Conservation (phyloP, 2,797 vertebrate species). For the Alca torda region DNA sequence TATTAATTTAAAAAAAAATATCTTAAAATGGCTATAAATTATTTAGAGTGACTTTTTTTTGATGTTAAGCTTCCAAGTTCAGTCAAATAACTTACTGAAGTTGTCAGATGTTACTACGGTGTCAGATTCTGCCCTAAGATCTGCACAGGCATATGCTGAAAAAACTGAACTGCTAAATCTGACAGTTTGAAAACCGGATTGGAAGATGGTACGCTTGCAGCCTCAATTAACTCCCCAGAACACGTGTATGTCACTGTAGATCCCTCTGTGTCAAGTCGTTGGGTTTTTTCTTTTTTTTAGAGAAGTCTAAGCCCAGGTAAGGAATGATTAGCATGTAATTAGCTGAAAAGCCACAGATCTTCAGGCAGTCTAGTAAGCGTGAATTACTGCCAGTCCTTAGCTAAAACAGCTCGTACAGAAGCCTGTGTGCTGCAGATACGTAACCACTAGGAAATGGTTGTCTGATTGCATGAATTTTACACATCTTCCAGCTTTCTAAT, state of each 20-base stretch:
- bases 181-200: not conserved
- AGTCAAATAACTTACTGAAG: slow-evolving; percentile 3
- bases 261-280: not conserved
- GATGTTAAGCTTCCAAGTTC: not conserved
- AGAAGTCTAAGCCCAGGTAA: slow-evolving; percentile 24
- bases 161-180: not conserved
- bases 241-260: not conserved
- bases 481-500: not conserved
- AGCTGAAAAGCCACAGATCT: not conserved
- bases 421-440: not conserved
- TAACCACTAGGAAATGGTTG: not conserved
- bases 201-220: not conserved
- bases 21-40: not conserved
- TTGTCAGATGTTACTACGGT: not conserved
- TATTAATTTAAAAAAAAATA: not conserved
- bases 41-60: not conserved
- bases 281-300: not conserved
- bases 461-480: not conserved
- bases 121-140: slow-evolving; percentile 28
- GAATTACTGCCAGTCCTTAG: not conserved
- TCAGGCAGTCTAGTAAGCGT: not conserved
- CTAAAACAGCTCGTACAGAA: not conserved
- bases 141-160: not conserved
- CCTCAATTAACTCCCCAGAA: not conserved
- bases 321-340: not conserved